Evolutionary conservation across 2,888 invertebrate genomes (phyloP).

Genomic region (Megaustenia siamemsis): DNA sequence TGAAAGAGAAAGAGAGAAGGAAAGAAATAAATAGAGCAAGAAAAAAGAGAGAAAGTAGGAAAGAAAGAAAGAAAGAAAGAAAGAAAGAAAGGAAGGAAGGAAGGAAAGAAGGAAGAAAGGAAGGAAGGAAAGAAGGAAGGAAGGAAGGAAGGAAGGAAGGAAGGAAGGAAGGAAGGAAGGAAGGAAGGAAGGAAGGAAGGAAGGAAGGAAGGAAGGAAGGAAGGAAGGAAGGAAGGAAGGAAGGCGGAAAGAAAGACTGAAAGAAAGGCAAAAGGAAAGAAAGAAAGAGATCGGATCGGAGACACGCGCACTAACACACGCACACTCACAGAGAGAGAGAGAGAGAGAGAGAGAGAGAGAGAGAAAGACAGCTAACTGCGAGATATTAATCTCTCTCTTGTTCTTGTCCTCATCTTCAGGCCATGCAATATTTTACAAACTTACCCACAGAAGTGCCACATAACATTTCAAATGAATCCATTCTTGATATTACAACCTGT

Average conservation of each 20-base stretch:
- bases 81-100: not conserved
- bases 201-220: conserved; percentile 11
- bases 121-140: not conserved
- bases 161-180: not conserved
- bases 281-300: not conserved
- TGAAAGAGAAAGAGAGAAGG: not conserved
- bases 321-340: not conserved
- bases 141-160: not conserved
- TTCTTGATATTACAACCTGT: too few relatives aligned
- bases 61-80: not conserved
- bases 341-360: not conserved
- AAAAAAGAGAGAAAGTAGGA: not conserved
- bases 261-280: not conserved
- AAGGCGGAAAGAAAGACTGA: not conserved
- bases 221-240: not conserved
- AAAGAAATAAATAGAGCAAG: not conserved
- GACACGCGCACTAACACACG: too few relatives aligned
- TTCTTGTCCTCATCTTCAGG: too few relatives aligned
- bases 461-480: too few relatives aligned
- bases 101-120: not conserved
- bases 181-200: not conserved
- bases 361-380: not conserved
- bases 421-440: too few relatives aligned
- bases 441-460: too few relatives aligned
- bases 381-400: too few relatives aligned